These are phyloP conservation scores for Vandiemenella viatica DNA, from an alignment of 2,888 invertebrate species.

Conservation along the genomic window DNA sequence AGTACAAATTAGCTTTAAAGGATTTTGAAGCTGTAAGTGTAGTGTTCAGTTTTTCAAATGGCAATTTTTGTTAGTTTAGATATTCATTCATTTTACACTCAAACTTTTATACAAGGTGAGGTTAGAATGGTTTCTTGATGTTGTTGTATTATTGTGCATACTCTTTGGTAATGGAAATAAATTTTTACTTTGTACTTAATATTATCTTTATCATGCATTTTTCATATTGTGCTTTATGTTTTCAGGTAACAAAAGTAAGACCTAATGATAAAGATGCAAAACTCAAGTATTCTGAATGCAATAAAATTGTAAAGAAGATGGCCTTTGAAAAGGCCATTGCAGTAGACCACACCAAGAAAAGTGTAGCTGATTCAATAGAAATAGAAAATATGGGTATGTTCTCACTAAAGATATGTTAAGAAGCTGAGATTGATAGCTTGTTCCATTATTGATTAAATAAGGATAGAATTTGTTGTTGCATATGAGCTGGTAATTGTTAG, in stretches of 20 bases:
- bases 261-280: constrained; percentile 92
- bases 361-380: constrained; percentile 76
- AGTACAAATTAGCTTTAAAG: constrained; percentile 88
- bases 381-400: constrained; percentile 77
- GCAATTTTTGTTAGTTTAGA: not conserved
- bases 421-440: no score
- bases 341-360: constrained; percentile 74
- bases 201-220: no score
- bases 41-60: not conserved
- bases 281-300: constrained; percentile 82
- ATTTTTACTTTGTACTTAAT: no score
- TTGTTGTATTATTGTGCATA: no score
- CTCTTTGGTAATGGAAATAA: no score
- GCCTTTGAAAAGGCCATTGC: constrained; percentile 96
- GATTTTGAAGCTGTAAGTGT: constrained; percentile 86
- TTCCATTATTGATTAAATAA: no score
- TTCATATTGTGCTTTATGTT: constrained; percentile 14
- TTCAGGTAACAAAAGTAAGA: constrained; percentile 73
- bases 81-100: constrained; percentile 11
- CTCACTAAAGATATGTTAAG: not conserved
- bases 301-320: constrained; percentile 84
- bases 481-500: no score
- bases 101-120: no score
- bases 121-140: no score
- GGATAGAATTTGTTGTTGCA: no score